These are phyloP conservation scores for Pinna nobilis DNA, from an alignment of 1,140 invertebrate genomes.

Conservation along the genomic window DNA sequence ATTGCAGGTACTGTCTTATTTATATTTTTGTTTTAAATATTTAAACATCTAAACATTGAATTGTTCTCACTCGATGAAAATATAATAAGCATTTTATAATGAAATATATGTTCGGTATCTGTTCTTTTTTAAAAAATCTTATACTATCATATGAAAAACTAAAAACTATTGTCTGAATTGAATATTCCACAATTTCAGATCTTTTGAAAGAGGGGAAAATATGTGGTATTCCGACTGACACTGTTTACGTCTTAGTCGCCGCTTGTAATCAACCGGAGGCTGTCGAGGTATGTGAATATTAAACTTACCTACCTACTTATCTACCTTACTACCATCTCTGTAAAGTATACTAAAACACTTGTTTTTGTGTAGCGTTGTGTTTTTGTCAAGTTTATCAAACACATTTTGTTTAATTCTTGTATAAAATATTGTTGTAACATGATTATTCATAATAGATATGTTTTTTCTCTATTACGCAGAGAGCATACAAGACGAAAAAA, in stretches of 20 bases:
- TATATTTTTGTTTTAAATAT: background rate
- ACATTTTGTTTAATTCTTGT: no score
- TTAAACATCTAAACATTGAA: background rate
- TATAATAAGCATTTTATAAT: no score
- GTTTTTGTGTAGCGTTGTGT: no score
- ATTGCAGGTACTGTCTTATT: slow-evolving; percentile 51
- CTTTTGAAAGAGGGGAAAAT: slow-evolving; percentile 61
- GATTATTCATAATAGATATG: no score
- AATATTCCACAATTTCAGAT: slow-evolving; percentile 39
- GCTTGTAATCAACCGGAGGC: slow-evolving; percentile 57
- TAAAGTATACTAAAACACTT: no score
- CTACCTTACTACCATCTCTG: no score
- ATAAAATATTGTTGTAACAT: no score
- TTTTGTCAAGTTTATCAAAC: no score
- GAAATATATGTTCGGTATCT: background rate
- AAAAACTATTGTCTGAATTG: background rate
- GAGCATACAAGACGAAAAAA: slow-evolving; percentile 63
- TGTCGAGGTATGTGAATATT: slow-evolving; percentile 51
- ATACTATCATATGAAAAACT: background rate
- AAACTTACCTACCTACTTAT: no score
- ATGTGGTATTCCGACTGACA: slow-evolving; percentile 61
- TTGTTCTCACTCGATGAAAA: no score
- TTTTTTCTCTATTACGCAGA: slow-evolving; percentile 34
- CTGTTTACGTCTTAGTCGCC: slow-evolving; percentile 59
- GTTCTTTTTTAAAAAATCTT: background rate